Percentiles rank a stretch among this genome's conserved stretches.
Conservation (phyloP, 2,113 vertebrate species). For the Odontophorus gujanensis region DNA sequence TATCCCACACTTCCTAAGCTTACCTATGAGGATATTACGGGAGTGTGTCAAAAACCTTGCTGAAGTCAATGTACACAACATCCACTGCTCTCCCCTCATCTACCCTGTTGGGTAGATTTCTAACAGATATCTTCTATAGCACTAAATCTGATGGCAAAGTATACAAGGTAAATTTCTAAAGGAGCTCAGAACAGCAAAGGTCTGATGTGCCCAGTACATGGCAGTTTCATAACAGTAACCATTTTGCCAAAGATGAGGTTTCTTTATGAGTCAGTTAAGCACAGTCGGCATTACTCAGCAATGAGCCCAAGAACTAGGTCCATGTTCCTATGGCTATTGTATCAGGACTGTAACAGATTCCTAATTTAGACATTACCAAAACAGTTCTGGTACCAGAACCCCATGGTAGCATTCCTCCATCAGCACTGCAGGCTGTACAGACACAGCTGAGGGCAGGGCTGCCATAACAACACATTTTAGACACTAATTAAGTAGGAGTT, state of each 20-base stretch:
- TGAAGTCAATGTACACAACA: too few species aligned
- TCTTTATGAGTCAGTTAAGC: not conserved
- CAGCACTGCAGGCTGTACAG: not conserved
- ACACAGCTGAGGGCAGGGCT: not conserved
- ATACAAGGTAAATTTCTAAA: not conserved
- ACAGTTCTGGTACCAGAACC: not conserved
- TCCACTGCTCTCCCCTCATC: too few species aligned
- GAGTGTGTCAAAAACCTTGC: too few species aligned
- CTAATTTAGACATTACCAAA: not conserved
- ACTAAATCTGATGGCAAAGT: not conserved
- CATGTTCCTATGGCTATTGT: not conserved
- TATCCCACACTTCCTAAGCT: too few species aligned
- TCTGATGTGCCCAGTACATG: not conserved
- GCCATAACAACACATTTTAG: not conserved
- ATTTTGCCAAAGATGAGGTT: not conserved
- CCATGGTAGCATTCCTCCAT: fast-evolving
- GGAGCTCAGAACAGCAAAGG: not conserved
- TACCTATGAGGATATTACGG: too few species aligned
- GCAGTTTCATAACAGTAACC: not conserved
- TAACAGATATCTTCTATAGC: not conserved
- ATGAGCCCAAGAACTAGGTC: not conserved
- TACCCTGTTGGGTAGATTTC: not conserved
- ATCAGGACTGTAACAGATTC: not conserved
- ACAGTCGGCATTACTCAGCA: not conserved
- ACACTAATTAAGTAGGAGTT: not conserved